These are phyloP conservation scores for Hemithea aestivaria DNA, from an alignment of 2,888 invertebrate species.

Conservation along the genomic window DNA sequence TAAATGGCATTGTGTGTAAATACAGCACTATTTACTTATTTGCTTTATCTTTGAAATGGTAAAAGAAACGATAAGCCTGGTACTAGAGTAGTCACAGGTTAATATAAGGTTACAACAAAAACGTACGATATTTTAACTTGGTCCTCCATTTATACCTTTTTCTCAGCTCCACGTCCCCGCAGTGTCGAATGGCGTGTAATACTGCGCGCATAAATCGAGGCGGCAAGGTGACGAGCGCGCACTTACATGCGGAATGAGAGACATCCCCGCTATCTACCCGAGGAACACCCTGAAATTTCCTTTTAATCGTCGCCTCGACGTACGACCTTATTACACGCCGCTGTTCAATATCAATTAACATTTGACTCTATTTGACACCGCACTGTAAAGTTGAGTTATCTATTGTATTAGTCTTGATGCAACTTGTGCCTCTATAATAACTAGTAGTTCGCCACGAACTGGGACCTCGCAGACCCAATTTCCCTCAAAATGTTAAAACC, in stretches of 20 bases:
- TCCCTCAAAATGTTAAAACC: no score
- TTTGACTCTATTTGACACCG: slow-evolving; percentile 39
- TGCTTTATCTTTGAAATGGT: no score
- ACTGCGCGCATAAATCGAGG: slow-evolving; percentile 71
- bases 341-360: slow-evolving; percentile 50
- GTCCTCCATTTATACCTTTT: slow-evolving; percentile 19
- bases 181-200: slow-evolving; percentile 77
- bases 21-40: slow-evolving; percentile 12
- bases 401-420: no score
- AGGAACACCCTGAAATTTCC: slow-evolving; percentile 54
- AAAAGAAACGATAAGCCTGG: no score
- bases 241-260: slow-evolving; percentile 68
- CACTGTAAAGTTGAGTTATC: slow-evolving; percentile 9
- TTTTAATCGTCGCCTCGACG: slow-evolving; percentile 60
- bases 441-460: no score
- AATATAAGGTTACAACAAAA: no score
- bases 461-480: no score
- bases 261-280: slow-evolving; percentile 46
- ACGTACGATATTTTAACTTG: no score
- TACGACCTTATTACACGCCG: slow-evolving; percentile 39
- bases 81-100: no score
- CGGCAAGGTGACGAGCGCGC: slow-evolving; percentile 67
- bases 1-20: no score
- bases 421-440: no score
- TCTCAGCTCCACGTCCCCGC: slow-evolving; percentile 39